Evolutionary conservation across 2,797 vertebrate species (phyloP).

Genomic region (Cercopithecus neglectus): DNA sequence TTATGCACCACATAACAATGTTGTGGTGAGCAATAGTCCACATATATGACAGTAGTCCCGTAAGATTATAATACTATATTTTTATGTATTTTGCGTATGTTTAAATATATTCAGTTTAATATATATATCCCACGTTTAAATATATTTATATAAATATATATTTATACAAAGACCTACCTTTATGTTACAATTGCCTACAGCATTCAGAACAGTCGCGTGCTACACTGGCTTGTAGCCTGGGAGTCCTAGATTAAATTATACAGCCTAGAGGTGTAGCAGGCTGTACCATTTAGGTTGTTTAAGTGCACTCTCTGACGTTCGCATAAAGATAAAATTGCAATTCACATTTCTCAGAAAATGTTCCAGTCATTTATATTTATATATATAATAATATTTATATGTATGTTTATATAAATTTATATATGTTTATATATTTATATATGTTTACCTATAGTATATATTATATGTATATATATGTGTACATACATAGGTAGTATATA

Average conservation of each 20-base stretch:
- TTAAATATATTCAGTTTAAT: no score
- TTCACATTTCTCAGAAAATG: neutral
- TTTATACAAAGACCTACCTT: no score
- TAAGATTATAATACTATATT: neutral
- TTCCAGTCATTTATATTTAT: neutral
- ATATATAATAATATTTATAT: neutral
- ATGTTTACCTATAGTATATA: neutral
- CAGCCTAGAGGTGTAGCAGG: neutral
- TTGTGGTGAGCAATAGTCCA: neutral
- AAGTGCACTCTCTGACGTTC: no score
- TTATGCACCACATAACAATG: no score
- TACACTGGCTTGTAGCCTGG: neutral
- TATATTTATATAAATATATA: no score
- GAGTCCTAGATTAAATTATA: neutral
- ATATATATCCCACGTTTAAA: no score
- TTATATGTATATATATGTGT: neutral
- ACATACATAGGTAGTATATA: neutral
- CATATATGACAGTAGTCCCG: neutral
- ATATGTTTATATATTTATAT: neutral
- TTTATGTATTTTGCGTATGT: neutral
- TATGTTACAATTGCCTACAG: neutral
- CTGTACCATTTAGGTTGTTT: neutral
- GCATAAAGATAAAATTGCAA: neutral
- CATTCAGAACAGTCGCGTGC: neutral
- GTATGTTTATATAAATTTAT: no score